Conservation (phyloP, 2,797 vertebrate species). For the Serranus cabrilla region DNA sequence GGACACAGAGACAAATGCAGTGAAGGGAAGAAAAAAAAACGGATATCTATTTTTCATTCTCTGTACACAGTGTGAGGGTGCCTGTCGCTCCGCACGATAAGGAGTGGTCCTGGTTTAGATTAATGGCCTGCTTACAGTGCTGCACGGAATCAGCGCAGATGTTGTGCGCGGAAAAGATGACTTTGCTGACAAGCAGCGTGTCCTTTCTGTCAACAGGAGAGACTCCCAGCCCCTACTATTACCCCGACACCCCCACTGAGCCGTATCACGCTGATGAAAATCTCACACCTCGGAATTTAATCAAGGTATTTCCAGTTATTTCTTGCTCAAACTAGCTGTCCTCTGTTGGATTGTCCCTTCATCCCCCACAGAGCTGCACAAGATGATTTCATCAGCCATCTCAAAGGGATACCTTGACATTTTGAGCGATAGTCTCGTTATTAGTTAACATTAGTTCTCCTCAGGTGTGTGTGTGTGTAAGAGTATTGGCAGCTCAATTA, state of each 20-base stretch:
- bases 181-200: slow-evolving; percentile 85
- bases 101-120: slow-evolving; percentile 71
- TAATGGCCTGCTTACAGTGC: slow-evolving; percentile 78
- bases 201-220: slow-evolving; percentile 76
- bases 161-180: slow-evolving; percentile 78
- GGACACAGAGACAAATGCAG: slow-evolving; percentile 55
- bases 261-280: slow-evolving; percentile 74
- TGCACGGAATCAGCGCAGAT: slow-evolving; percentile 68
- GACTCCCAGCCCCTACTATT: slow-evolving; percentile 55
- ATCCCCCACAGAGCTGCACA: slow-evolving; percentile 36
- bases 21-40: slow-evolving; percentile 17
- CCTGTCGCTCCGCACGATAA: slow-evolving; percentile 75
- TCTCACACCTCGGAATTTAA: slow-evolving; percentile 75
- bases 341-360: slow-evolving; percentile 38
- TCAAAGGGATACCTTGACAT: slow-evolving; percentile 57
- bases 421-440: slow-evolving; percentile 51
- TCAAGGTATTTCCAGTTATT: slow-evolving; percentile 73
- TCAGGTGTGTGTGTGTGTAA: slow-evolving; percentile 21
- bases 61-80: slow-evolving; percentile 59
- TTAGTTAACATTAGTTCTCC: slow-evolving; percentile 55
- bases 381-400: slow-evolving; percentile 49
- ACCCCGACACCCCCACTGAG: slow-evolving; percentile 60
- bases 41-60: slow-evolving; percentile 75
- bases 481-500: slow-evolving; percentile 56
- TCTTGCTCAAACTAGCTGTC: slow-evolving; percentile 51